These are phyloP conservation scores for Cassiopea andromeda DNA, from an alignment of 30 jellyfish, hydroid and myxozoan species.

Conservation along the genomic window DNA sequence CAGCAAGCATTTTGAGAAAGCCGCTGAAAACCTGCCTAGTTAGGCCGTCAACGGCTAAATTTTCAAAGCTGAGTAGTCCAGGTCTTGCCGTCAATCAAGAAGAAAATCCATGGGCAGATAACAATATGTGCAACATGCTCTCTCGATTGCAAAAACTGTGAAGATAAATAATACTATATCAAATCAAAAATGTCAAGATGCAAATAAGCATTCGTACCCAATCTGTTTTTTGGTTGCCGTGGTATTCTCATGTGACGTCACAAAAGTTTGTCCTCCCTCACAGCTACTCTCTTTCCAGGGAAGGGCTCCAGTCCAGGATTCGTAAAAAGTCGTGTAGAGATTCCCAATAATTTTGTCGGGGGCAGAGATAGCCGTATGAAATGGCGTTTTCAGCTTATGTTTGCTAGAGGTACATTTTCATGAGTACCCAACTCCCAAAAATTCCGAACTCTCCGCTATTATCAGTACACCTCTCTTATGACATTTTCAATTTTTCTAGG, in stretches of 20 bases:
- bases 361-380: too few relatives aligned
- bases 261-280: background rate
- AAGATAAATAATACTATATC: background rate
- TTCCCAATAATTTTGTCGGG: too few relatives aligned
- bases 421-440: too few relatives aligned
- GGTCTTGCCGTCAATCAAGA: background rate
- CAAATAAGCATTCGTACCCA: background rate
- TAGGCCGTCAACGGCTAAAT: background rate
- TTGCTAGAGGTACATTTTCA: too few relatives aligned
- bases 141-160: background rate
- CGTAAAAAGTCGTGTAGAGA: too few relatives aligned
- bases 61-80: background rate
- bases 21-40: background rate
- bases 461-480: too few relatives aligned
- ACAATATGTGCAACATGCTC: background rate
- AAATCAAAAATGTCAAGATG: background rate
- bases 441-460: too few relatives aligned
- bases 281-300: background rate
- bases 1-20: conserved; percentile 25
- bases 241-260: conserved; percentile 48
- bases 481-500: too few relatives aligned
- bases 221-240: conserved; percentile 50
- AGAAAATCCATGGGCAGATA: background rate
- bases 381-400: too few relatives aligned
- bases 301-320: background rate